Conservation (phyloP, 2,113 vertebrate genomes). For the Bubalus kerabau region DNA sequence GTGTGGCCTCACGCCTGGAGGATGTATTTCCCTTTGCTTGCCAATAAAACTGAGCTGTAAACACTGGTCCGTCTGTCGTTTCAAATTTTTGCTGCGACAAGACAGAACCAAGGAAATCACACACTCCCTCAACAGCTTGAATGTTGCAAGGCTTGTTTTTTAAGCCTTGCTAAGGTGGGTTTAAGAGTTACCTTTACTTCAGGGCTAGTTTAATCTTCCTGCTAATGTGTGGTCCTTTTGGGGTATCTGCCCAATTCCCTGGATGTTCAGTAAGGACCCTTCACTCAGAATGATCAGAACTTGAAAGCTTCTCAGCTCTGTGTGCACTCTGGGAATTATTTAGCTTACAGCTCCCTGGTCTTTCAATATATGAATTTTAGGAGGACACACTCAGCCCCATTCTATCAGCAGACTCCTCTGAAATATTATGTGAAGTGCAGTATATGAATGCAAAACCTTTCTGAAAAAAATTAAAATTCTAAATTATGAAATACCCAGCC, state of each 20-base stretch:
- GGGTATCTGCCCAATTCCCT: neutral
- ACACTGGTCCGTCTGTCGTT: accelerated
- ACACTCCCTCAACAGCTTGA: neutral
- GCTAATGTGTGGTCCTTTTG: neutral
- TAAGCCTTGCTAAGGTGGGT: neutral
- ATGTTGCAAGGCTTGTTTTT: neutral
- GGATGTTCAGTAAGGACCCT: neutral
- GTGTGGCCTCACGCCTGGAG: accelerated
- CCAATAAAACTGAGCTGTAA: neutral
- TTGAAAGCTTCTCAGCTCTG: neutral
- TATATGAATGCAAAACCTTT: neutral
- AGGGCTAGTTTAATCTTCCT: neutral
- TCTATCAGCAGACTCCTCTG: neutral
- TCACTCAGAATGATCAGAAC: neutral
- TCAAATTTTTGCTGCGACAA: neutral
- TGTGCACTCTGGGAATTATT: neutral
- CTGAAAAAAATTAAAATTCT: neutral
- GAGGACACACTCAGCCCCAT: too few relatives aligned
- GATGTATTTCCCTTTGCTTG: neutral
- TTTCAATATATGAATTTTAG: neutral
- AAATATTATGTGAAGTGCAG: neutral
- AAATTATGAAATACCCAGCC: neutral
- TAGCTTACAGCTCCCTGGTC: neutral
- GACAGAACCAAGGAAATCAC: neutral
- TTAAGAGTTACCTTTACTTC: neutral